phyloP scores from a whole-genome alignment of 1,140 invertebrate species.

The Wasmannia auropunctata region DNA sequence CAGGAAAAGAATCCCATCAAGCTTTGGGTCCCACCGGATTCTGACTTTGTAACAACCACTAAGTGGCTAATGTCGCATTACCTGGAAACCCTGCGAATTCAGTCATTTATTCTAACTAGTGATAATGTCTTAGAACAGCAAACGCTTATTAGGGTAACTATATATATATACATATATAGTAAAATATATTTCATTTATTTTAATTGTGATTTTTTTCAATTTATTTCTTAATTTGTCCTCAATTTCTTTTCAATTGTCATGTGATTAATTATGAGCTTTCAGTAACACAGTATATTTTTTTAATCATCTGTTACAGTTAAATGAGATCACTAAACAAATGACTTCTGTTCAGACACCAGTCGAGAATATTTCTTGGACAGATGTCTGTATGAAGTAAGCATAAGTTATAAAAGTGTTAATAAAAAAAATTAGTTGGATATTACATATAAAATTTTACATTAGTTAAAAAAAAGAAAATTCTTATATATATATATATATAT shows the following conservation, averaged over 20 bases:
- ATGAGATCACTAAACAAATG: conserved; percentile 80
- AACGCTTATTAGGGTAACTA: conserved; percentile 83
- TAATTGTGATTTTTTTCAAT: too few relatives aligned
- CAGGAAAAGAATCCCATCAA: conserved; percentile 89
- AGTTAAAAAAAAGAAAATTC: not conserved
- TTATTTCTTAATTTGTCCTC: too few relatives aligned
- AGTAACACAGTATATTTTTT: conserved; percentile 12
- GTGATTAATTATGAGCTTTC: not conserved
- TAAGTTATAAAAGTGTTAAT: not conserved
- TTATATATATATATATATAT: not conserved
- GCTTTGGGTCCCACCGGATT: conserved; percentile 90
- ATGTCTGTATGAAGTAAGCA: conserved; percentile 89
- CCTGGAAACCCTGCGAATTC: conserved; percentile 87
- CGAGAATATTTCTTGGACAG: conserved; percentile 84
- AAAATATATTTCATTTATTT: too few relatives aligned
- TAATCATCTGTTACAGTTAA: conserved; percentile 72
- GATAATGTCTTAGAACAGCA: conserved; percentile 88
- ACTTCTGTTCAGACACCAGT: conserved; percentile 65
- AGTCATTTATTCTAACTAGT: conserved; percentile 88
- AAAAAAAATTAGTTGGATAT: not conserved
- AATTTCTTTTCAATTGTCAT: not conserved
- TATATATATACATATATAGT: too few relatives aligned
- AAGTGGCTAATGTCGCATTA: conserved; percentile 91
- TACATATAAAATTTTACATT: not conserved
- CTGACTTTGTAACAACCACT: conserved; percentile 89